Base-by-base conservation (phyloP, 64 coral and sea anemone species). In the Montipora capricornis region DNA sequence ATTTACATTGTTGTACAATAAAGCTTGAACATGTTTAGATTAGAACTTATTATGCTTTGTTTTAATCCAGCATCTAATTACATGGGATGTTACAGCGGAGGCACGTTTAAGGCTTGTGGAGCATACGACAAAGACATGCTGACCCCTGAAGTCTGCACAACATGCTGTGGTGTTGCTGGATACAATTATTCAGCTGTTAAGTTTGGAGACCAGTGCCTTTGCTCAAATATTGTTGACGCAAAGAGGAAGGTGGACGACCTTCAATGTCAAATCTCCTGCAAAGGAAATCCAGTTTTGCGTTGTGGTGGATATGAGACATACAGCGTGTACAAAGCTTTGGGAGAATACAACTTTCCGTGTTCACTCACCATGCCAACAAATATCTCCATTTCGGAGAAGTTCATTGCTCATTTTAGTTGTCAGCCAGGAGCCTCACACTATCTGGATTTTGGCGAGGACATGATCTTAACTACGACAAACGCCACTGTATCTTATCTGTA, bases 91-190 rank as follows among this genome's bases (percentile, higher is more conserved):
- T 92, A 84, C 45, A 85, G 81, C 19, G 49, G 73, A 37, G 86
- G 84, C 61, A 12, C 68, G 4, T 98, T 94, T 58, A 87, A 83
- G 0, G 77, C 89, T 2, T 86, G 89, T 17, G 96, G 92, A 37
- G 70, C 84, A 14, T 98, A 95, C 20, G 62, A 83, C 37, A 73
- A 67, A 10, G 8, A 79, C 0, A 47, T 22, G 2, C 83, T 98
- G 10, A 98, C 96, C 17, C 84, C 96, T 1, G 96, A 94, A 10
- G 55, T 51, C 8, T 98, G 96, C 22, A 98, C 91, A 8, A 80
- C 74, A 5, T 80, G 68, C 7, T 98, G 96, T 62, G 96, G 93
- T 1, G 45, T 15, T 2, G 92, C 85, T 57, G 92, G 89, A 6
- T 87, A 95, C 57, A 68, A 20, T 3, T 89, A 89, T 20, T 89